Evolutionary conservation across 2,113 vertebrate genomes (phyloP), one percentile per base, ranked within the genome.

Genomic region (Otocyon megalotis): DNA sequence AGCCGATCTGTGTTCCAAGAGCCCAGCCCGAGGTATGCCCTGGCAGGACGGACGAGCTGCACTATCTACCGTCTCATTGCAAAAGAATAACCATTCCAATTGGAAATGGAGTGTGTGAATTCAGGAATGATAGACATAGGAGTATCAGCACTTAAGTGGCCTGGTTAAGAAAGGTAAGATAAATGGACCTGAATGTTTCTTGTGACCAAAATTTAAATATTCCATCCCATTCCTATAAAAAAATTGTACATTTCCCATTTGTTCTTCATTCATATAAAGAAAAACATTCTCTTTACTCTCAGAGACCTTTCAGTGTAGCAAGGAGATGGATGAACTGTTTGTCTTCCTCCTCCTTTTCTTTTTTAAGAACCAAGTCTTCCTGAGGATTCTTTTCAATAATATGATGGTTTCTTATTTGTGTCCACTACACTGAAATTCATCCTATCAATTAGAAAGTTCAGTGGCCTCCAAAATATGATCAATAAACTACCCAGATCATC

Each of bases 401-500:
- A 53, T n/a, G 54, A 56, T 91, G 28, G 12, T 88, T 71, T 83
- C 30, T 82, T 56, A 35, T 32, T 76, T 60, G 22, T 62, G 17
- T 58, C 54, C 9, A 85, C 30, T 43, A 12, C 32, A 28, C 24
- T 85, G n/a, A 93, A 82, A 88, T 82, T 6, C 81, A 17, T 56
- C 5, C 35, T 79, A 77, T 84, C 53, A 50, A n/a, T 79, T 30
- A 56, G 60, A 93, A 90, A 79, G 19, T 28, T 74, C 81, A 77
- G 1, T 20, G n/a, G 79, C n/a, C 50, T 88, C 84, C 32, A 81
- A 60, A 63, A 74, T 63, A 74, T 20, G 14, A 35, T 89, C 30
- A 62, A 26, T 71, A 74, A 92, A 80, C 43, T 71, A 74, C 28
- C 7, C 26, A 83, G 30, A 37, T 26, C 17, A 37, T 28, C 26